phyloP scores from a whole-genome alignment of 2,113 vertebrate species.

The Calidris pygmaea region DNA sequence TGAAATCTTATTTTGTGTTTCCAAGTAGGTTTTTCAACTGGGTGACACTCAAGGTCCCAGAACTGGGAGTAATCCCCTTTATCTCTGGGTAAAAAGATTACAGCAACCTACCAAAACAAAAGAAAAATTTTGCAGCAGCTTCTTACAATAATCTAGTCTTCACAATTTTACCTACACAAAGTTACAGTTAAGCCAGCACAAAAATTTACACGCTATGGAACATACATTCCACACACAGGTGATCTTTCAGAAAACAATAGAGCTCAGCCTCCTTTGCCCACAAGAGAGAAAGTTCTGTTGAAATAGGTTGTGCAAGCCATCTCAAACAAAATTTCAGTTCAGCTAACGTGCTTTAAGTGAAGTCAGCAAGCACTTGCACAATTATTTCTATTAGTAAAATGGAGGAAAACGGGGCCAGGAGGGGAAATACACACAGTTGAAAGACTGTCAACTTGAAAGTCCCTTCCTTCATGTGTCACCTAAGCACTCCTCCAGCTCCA shows the following conservation, averaged over 20 bases:
- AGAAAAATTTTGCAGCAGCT: not conserved
- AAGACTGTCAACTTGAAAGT: not conserved
- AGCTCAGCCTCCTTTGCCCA: not conserved
- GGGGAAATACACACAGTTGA: not conserved
- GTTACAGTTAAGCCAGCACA: not conserved
- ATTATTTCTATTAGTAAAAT: not conserved
- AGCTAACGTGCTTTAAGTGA: not conserved
- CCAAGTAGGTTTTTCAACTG: slow-evolving; percentile 80
- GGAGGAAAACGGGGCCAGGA: not conserved
- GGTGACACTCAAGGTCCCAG: slow-evolving; percentile 92
- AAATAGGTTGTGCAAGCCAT: not conserved
- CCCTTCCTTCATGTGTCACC: not conserved
- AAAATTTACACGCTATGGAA: not conserved
- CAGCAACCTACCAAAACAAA: slow-evolving; percentile 74
- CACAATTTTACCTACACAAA: not conserved
- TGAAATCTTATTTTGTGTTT: slow-evolving; percentile 87
- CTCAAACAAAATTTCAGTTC: not conserved
- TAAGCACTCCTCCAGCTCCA: not conserved
- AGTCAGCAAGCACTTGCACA: not conserved
- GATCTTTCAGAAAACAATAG: not conserved
- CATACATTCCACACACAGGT: not conserved
- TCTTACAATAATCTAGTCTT: not conserved
- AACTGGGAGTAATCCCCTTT: slow-evolving; percentile 90
- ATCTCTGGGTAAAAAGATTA: slow-evolving; percentile 89
- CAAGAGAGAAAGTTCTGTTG: not conserved